Base-by-base conservation (phyloP, 2,888 invertebrate species). In the Endotricha flammealis region DNA sequence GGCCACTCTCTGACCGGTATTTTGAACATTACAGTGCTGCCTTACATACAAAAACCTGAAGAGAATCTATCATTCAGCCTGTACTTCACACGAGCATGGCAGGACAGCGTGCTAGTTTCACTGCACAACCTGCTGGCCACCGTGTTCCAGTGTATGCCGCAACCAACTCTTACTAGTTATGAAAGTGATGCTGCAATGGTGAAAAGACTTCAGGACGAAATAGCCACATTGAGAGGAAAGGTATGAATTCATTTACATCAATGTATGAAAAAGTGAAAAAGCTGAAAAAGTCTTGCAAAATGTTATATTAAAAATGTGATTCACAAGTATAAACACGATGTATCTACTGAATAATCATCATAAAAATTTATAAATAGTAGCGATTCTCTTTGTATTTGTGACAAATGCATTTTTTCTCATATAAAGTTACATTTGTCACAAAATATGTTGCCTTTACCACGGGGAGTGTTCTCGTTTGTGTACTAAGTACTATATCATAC, bases 51-150 rank as follows among this genome's bases (percentile, higher is more conserved):
- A 67, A 95, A 93, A 70, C 96, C 97, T 0, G 97, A 97, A 74
- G 97, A 97, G 58, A 95, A 95, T 64, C 92, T 94, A 8, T 89
- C 90, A 22, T 99, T 96, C 77, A 91, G 94, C 9, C 88, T 95
- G 35, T 96, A 95, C 77, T 99, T 97, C 76, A 95, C 94, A 5
- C 91, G 94, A 46, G 95, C 95, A 39, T 99, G 98, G 98, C 97
- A 97, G 70, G 98, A 99, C 68, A 97, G 96, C 14, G 91, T 97
- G 55, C 82, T 96, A 36, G 91, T 90, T 1, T 98, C 98, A 0
- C 83, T 98, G 22, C 95, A 97, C 70, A 98, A 98, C 79, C 94
- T 98, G 64, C 85, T 99, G 23, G 94, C 97, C 8, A 95, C 96
- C 0, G 93, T 97, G 43, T 95, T 88, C 51, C 88, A 95, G 89